Conservation (phyloP, 2,888 invertebrate species). For the Limnephilus marmoratus region DNA sequence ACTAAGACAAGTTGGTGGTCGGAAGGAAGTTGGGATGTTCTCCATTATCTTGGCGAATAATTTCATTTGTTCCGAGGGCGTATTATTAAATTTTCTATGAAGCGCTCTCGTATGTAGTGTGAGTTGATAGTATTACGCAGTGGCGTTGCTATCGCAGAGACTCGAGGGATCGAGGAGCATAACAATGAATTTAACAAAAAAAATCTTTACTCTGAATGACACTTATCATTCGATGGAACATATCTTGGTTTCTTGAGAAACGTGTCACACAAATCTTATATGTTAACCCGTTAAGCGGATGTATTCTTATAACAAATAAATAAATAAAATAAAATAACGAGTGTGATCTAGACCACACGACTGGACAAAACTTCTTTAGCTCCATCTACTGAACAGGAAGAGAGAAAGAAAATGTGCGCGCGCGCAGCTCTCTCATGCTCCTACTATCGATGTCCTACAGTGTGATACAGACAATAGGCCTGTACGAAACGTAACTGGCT, state of each 20-base stretch:
- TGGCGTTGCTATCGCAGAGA: not conserved
- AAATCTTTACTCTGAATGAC: not conserved
- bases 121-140: not conserved
- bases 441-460: too few species aligned
- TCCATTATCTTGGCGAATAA: slow-evolving; percentile 38
- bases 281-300: not conserved
- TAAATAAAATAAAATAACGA: too few species aligned
- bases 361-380: too few species aligned
- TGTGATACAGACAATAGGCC: too few species aligned
- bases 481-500: too few species aligned
- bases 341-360: too few species aligned
- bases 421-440: too few species aligned
- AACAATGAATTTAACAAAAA: not conserved
- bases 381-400: too few species aligned
- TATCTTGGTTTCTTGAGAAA: not conserved
- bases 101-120: not conserved
- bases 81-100: slow-evolving; percentile 31
- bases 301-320: too few species aligned
- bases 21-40: slow-evolving; percentile 24
- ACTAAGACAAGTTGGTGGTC: slow-evolving; percentile 8
- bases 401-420: too few species aligned
- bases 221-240: not conserved
- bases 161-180: not conserved
- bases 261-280: too few species aligned
- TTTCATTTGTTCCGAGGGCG: slow-evolving; percentile 8